Conservation (phyloP, 1,140 invertebrate species). For the Stegodyphus dumicola region DNA sequence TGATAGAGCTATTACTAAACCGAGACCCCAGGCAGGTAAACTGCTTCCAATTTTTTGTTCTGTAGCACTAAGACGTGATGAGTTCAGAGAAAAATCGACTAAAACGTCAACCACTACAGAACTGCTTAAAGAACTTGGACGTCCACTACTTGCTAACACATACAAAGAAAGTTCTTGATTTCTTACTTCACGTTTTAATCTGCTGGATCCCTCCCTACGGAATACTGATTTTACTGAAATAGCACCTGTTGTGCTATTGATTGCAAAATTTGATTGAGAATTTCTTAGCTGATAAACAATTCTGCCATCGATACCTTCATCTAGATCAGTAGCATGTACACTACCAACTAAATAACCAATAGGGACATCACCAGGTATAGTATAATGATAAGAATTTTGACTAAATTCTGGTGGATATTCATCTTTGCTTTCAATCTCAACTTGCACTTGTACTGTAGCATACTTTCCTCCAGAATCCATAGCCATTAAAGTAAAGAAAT, state of each 20-base stretch:
- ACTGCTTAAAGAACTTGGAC: constrained; percentile 84
- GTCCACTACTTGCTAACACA: constrained; percentile 87
- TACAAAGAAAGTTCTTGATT: constrained; percentile 72
- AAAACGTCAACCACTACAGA: constrained; percentile 87
- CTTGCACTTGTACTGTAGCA: constrained; percentile 80
- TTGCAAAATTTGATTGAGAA: constrained; percentile 86
- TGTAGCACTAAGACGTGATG: constrained; percentile 69
- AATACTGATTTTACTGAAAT: constrained; percentile 71
- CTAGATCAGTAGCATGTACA: constrained; percentile 88
- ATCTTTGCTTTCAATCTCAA: constrained; percentile 90
- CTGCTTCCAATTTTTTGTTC: constrained; percentile 74
- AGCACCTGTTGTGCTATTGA: constrained; percentile 90
- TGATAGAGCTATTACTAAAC: constrained; percentile 83
- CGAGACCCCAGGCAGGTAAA: constrained; percentile 86
- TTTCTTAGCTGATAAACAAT: constrained; percentile 89
- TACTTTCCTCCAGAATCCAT: constrained; percentile 84
- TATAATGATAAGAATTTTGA: constrained; percentile 86
- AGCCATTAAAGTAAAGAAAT: constrained; percentile 84
- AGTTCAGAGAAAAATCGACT: constrained; percentile 74
- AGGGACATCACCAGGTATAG: constrained; percentile 76
- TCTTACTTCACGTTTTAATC: constrained; percentile 72
- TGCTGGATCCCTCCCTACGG: constrained; percentile 63
- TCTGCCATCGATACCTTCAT: constrained; percentile 89
- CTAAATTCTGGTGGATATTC: constrained; percentile 93
- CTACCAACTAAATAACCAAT: constrained; percentile 85